Conservation (phyloP, 37 sponge, comb jelly and placozoan genomes). For the Dysidea cf. avara region DNA sequence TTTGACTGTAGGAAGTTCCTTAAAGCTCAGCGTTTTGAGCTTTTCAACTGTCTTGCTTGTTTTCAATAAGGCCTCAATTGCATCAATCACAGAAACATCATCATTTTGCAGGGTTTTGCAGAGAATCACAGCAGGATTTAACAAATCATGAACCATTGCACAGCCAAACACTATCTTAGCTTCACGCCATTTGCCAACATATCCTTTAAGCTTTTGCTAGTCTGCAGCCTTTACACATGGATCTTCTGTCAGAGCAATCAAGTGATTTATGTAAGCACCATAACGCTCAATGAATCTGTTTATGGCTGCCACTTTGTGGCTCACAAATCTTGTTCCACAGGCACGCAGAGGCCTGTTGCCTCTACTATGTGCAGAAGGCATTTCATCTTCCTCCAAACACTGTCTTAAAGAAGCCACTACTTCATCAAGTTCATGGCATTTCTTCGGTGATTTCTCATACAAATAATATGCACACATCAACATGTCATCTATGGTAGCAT, state of each 20-base stretch:
- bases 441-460: slow-evolving; percentile 49
- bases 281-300: slow-evolving; percentile 17
- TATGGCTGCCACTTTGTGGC: slow-evolving; percentile 60
- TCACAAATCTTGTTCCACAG: slow-evolving; percentile 44
- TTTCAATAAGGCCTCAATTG: slow-evolving; percentile 53
- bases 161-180: slow-evolving; percentile 29
- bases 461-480: slow-evolving; percentile 35
- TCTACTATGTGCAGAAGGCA: slow-evolving; percentile 23
- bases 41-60: slow-evolving; percentile 33
- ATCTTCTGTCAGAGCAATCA: slow-evolving; percentile 25
- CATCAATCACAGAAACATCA: slow-evolving; percentile 35
- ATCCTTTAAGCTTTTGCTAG: slow-evolving; percentile 47
- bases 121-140: slow-evolving; percentile 37
- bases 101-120: slow-evolving; percentile 42
- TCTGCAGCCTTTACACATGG: slow-evolving; percentile 24
- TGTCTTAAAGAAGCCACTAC: slow-evolving; percentile 12
- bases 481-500: slow-evolving; percentile 34
- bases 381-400: slow-evolving; percentile 40
- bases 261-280: slow-evolving; percentile 32
- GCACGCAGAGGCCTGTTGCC: slow-evolving; percentile 46
- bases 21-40: slow-evolving; percentile 11
- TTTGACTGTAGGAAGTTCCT: slow-evolving; percentile 40
- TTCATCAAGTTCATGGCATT: slow-evolving; percentile 36
- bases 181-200: slow-evolving; percentile 35
- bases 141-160: slow-evolving; percentile 43